Evolutionary conservation across 2,113 vertebrate species (phyloP).

Genomic region (Regulus satrapa): DNA sequence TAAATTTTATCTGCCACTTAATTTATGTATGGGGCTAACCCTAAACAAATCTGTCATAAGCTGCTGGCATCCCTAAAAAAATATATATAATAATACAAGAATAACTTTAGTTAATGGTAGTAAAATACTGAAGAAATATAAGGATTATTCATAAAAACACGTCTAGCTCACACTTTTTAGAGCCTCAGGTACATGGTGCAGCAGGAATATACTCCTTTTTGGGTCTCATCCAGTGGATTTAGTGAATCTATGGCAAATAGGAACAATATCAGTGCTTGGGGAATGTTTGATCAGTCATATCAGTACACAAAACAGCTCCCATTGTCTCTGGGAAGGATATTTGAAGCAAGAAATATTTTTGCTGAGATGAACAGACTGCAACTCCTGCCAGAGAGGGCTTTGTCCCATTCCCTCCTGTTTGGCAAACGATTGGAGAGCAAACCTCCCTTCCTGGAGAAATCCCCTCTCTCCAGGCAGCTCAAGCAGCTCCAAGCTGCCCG

Average conservation of each 20-base stretch:
- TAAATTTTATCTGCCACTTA: conserved; percentile 53
- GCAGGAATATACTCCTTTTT: not conserved
- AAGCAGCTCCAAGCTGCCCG: not conserved
- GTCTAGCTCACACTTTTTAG: not conserved
- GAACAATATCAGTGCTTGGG: not conserved
- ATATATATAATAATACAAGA: conserved; percentile 47
- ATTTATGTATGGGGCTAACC: conserved; percentile 52
- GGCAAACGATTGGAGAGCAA: not conserved
- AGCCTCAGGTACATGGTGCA: not conserved
- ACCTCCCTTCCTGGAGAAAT: not conserved
- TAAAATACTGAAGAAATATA: conserved; percentile 30
- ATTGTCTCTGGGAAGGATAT: not conserved
- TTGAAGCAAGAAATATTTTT: not conserved
- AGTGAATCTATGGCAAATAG: not conserved
- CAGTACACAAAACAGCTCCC: not conserved
- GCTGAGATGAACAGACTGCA: not conserved
- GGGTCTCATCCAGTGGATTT: not conserved
- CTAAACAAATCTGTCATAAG: conserved; percentile 53
- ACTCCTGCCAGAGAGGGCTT: not conserved
- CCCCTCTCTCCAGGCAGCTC: not conserved
- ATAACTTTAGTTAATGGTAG: conserved; percentile 27
- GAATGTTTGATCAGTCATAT: not conserved
- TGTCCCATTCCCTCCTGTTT: not conserved
- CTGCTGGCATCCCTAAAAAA: not conserved
- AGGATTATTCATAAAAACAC: not conserved